Base-by-base conservation (phyloP, 2,888 invertebrate species). In the Athalia cordata region DNA sequence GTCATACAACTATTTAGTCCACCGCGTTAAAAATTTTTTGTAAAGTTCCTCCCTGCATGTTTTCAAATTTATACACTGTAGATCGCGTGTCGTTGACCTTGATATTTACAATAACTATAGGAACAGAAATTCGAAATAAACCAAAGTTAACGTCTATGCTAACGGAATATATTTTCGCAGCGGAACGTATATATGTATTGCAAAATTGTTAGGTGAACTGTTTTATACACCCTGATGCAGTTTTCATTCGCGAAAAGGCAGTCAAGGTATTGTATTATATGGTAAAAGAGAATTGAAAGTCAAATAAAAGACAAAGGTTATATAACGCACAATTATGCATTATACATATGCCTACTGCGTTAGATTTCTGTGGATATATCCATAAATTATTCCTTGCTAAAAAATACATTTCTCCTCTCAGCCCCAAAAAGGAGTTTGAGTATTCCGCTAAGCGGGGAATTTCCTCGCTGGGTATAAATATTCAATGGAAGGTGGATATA, bases 381-480 rank as follows among this genome's bases (percentile, higher is more conserved):
- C 55, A 68, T 68, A 68, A 68, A 47, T 68, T 68, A 68, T 43
- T 11, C 8, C 43, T 29, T 52, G 43, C 55, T 11, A 52, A 68
- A 68, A 29, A 29, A 2, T 29, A 29, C 29, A 29, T 29, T 2
- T 29, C 29, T 29, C 29, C 29, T 29, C 55, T 55, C 50, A 66
- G n/a, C 15, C 49, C 7, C 13, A 49, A 66, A 13, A 66, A 50
- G 68, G 68, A 68, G 68, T 55, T 50, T 68, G 29, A 55, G 29
- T 52, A 68, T 45, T 55, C 29, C n/a, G 52, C 55, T 50, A 50
- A 67, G 68, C 68, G 47, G 55, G 55, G 43, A 55, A 15, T 47
- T 55, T 47, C 29, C 68, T 29, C 13, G 29, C 29, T 4, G 8
- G 50, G 47, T 13, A 68, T 68, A 68, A 68, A 68, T 68, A 68